Evolutionary conservation across 2,888 invertebrate genomes (phyloP).

Genomic region (Anticlea derivata): DNA sequence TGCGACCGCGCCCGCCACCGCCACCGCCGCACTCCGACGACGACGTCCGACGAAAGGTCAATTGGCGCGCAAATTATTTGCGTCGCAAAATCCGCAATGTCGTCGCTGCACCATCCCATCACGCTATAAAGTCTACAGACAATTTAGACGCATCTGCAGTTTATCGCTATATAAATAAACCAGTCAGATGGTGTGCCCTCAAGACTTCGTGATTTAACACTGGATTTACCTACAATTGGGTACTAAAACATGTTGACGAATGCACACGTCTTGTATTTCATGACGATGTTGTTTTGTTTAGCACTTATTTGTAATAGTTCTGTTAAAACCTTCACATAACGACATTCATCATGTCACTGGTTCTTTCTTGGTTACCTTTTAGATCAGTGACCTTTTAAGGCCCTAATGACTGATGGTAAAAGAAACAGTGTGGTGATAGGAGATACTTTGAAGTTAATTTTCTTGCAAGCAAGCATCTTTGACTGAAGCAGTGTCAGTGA

Average conservation of each 20-base stretch:
- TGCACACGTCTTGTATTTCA: background rate
- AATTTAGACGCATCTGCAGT: conserved; percentile 38
- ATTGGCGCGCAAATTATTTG: conserved; percentile 84
- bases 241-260: conserved; percentile 8
- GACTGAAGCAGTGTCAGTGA: too few relatives aligned
- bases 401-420: too few relatives aligned
- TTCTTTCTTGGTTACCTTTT: too few relatives aligned
- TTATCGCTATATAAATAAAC: conserved; percentile 31
- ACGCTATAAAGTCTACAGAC: conserved; percentile 33
- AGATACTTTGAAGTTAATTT: too few relatives aligned
- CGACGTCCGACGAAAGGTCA: conserved; percentile 81
- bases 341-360: too few relatives aligned
- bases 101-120: conserved; percentile 62
- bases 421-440: too few relatives aligned
- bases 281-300: conserved; percentile 6
- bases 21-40: conserved; percentile 59
- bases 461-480: too few relatives aligned
- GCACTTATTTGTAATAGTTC: background rate
- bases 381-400: too few relatives aligned
- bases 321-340: background rate
- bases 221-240: conserved; percentile 16
- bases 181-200: conserved; percentile 24
- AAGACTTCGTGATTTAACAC: conserved; percentile 23
- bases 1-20: conserved; percentile 68
- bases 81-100: conserved; percentile 79